phyloP scores from a whole-genome alignment of 2,888 invertebrate genomes.

The Trachelus stipa region DNA sequence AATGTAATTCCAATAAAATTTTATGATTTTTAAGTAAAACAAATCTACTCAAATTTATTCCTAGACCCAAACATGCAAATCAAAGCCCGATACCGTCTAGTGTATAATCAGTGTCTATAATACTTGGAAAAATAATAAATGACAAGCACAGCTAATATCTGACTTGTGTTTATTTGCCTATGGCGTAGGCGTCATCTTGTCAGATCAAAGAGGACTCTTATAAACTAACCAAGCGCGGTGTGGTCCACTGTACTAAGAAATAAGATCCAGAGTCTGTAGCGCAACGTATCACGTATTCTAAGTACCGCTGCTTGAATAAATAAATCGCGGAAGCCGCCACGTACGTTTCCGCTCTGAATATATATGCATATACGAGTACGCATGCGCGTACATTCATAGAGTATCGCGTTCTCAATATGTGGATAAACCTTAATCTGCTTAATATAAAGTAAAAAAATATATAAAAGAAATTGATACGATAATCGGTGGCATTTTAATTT shows the following conservation, averaged over 20 bases:
- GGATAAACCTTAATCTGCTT: not conserved
- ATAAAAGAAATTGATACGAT: not conserved
- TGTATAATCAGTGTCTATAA: not conserved
- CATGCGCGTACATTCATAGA: not conserved
- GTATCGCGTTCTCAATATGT: not conserved
- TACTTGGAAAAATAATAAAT: conserved; percentile 1
- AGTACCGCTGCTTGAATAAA: conserved; percentile 8
- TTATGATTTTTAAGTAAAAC: not conserved
- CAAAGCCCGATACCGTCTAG: not conserved
- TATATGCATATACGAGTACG: not conserved
- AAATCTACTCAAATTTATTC: not conserved
- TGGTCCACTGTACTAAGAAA: conserved; percentile 5
- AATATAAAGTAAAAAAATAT: not conserved
- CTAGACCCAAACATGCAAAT: not conserved
- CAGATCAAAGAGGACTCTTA: conserved; percentile 12
- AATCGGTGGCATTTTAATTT: not conserved
- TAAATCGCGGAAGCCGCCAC: conserved; percentile 7
- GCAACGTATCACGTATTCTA: conserved; percentile 2
- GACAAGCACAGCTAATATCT: not conserved
- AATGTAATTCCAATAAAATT: not conserved
- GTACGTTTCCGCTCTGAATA: conserved; percentile 5
- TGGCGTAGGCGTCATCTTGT: not conserved
- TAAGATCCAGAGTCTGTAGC: not conserved
- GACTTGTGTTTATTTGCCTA: not conserved
- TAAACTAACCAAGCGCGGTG: conserved; percentile 7